These are phyloP conservation scores for Oppia nitens DNA, from an alignment of 1,140 invertebrate species.

Conservation along the genomic window DNA sequence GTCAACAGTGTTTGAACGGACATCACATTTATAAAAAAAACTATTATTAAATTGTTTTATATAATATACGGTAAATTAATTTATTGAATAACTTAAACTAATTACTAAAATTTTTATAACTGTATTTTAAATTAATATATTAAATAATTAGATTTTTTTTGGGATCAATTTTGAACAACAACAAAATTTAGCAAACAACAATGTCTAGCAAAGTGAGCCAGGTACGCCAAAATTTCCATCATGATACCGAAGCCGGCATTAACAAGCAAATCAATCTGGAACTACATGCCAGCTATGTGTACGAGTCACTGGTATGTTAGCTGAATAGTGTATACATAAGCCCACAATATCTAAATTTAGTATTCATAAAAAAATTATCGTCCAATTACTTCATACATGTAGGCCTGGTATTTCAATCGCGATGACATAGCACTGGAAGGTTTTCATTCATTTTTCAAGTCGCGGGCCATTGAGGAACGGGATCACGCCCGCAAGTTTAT, in stretches of 20 bases:
- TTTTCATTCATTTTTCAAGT: constrained; percentile 39
- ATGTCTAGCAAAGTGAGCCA: constrained; percentile 22
- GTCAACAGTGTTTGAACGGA: no score
- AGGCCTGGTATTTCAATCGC: constrained; percentile 39
- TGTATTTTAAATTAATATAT: no score
- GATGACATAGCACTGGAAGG: constrained; percentile 46
- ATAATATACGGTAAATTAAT: no score
- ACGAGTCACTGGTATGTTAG: no score
- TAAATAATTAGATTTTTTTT: no score
- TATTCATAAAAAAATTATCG: constrained; percentile 52
- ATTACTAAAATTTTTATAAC: no score
- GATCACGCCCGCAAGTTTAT: constrained; percentile 46
- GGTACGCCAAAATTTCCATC: constrained; percentile 54
- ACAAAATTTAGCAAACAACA: constrained; percentile 10
- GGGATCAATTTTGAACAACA: neutral
- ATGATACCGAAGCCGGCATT: constrained; percentile 52
- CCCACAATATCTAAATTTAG: no score
- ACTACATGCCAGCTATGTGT: no score
- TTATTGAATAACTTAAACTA: no score
- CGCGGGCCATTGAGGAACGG: constrained; percentile 40
- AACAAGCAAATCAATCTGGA: constrained; percentile 80
- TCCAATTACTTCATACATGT: constrained; percentile 46
- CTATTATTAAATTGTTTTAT: no score
- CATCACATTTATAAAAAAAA: no score
- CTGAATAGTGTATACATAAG: constrained; percentile 55